These are phyloP conservation scores for Eilema griseolum DNA, from an alignment of 2,888 invertebrate species.

Conservation along the genomic window DNA sequence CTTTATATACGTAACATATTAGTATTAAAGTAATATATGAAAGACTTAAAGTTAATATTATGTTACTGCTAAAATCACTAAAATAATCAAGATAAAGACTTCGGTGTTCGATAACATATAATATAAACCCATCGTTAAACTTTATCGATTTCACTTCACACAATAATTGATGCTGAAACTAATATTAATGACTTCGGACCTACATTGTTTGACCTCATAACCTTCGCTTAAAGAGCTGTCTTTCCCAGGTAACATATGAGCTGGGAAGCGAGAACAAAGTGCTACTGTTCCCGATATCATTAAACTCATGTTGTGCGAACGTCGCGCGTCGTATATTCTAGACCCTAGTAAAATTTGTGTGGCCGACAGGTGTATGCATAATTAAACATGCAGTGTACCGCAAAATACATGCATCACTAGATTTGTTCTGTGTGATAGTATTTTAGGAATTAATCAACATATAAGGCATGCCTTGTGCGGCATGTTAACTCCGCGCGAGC, in stretches of 20 bases:
- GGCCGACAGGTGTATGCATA: constrained; percentile 43
- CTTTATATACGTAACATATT: too few species aligned
- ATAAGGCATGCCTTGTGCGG: too few species aligned
- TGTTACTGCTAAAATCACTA: background rate
- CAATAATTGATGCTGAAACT: background rate
- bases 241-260: constrained; percentile 13
- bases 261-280: constrained; percentile 9
- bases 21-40: too few species aligned
- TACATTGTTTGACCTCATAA: constrained; percentile 6
- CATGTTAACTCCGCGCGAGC: too few species aligned
- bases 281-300: constrained; percentile 15
- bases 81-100: background rate
- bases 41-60: too few species aligned
- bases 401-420: background rate
- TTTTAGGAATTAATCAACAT: background rate
- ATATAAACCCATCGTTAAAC: background rate
- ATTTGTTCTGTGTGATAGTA: background rate
- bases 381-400: background rate
- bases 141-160: background rate
- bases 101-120: background rate
- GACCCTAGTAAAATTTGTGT: constrained; percentile 42
- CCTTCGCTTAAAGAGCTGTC: constrained; percentile 6
- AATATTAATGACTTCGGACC: constrained; percentile 13
- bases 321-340: constrained; percentile 29
- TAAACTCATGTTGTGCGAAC: constrained; percentile 19